A percentile compares a stretch with the other conserved stretches of the same genome.
These are phyloP conservation scores for Philereme transversata DNA, from an alignment of 2,888 invertebrate species.

Conservation along the genomic window DNA sequence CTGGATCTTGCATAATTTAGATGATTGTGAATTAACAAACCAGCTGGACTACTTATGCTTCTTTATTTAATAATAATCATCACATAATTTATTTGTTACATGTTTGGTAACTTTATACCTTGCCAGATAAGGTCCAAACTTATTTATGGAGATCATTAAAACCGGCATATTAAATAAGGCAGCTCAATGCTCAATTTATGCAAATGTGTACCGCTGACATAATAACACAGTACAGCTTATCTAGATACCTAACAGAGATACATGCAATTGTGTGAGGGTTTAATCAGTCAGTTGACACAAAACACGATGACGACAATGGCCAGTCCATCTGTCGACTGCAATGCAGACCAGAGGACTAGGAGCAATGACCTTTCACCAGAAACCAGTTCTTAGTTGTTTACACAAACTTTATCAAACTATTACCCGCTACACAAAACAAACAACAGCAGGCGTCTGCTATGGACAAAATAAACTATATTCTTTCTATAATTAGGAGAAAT, in stretches of 20 bases:
- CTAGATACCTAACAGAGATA: slow-evolving; percentile 4
- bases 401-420: slow-evolving; percentile 23
- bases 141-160: background rate
- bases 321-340: slow-evolving; percentile 13
- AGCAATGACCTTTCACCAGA: slow-evolving; percentile 42
- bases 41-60: no score
- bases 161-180: slow-evolving; percentile 4
- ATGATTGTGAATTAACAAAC: no score
- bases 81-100: background rate
- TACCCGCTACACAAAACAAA: slow-evolving; percentile 48
- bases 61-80: no score
- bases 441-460: slow-evolving; percentile 43
- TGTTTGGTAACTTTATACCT: slow-evolving; percentile 1
- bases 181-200: slow-evolving; percentile 6
- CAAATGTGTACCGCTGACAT: slow-evolving; percentile 16
- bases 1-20: no score
- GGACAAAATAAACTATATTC: slow-evolving; percentile 51
- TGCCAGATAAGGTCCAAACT: slow-evolving; percentile 1
- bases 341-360: slow-evolving; percentile 25
- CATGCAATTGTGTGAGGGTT: slow-evolving; percentile 16
- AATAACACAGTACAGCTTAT: slow-evolving; percentile 10
- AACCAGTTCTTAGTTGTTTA: slow-evolving; percentile 35
- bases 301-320: slow-evolving; percentile 8
- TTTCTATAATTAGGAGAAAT: slow-evolving; percentile 64
- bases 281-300: slow-evolving; percentile 13